Evolutionary conservation across 2,113 vertebrate genomes (phyloP).

Genomic region (Blennius ocellaris): DNA sequence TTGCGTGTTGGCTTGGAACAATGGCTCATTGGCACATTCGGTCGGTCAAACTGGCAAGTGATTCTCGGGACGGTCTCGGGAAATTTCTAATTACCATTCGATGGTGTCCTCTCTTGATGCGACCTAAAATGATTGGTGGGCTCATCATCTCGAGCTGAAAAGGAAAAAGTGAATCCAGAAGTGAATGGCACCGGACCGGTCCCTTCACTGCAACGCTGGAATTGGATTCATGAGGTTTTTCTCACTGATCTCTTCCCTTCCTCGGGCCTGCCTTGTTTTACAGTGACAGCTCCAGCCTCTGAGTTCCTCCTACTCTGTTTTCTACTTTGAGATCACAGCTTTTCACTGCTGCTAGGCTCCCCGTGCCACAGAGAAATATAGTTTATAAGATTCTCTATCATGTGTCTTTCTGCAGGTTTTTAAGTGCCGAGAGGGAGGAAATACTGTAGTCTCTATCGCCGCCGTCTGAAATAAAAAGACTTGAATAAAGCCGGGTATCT

Average conservation of each 20-base stretch:
- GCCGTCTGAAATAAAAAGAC: conserved; percentile 38
- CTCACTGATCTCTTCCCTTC: conserved; percentile 27
- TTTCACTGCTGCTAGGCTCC: conserved; percentile 32
- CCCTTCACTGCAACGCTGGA: conserved; percentile 38
- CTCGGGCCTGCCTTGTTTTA: conserved; percentile 37
- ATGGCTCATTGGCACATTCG: background rate
- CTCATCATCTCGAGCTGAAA: background rate
- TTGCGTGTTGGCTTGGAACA: background rate
- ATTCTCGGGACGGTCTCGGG: background rate
- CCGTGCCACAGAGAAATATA: conserved; percentile 41
- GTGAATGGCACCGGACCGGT: conserved; percentile 5
- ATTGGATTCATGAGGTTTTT: conserved; percentile 43
- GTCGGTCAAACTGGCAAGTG: background rate
- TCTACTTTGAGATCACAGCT: conserved; percentile 19
- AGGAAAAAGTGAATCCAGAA: background rate
- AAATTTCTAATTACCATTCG: background rate
- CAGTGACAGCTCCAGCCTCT: conserved; percentile 24
- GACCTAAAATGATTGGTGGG: background rate
- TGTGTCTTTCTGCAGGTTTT: conserved; percentile 43
- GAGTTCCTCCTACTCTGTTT: conserved; percentile 20
- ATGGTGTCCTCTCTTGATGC: background rate
- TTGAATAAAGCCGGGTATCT: conserved; percentile 25
- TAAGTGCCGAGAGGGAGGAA: conserved; percentile 21
- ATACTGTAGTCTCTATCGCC: conserved; percentile 20
- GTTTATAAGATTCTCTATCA: conserved; percentile 29